Evolutionary conservation across 2,113 vertebrate genomes (phyloP).

Genomic region (Anseranas semipalmata): DNA sequence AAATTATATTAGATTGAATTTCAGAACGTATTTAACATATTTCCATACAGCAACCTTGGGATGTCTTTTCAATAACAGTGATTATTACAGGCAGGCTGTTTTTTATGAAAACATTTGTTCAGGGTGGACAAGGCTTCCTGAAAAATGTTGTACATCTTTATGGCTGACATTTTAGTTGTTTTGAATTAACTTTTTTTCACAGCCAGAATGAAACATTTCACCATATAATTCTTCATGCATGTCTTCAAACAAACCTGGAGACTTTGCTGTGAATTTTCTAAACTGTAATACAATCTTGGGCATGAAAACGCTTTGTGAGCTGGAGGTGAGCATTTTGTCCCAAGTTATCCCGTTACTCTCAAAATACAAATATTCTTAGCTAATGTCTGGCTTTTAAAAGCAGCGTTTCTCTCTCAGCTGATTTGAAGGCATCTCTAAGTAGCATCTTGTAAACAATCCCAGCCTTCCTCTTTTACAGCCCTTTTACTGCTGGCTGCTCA

Average conservation of each 20-base stretch:
- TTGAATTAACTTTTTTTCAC: conserved; percentile 70
- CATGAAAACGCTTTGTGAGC: conserved; percentile 59
- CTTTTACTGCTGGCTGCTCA: not conserved
- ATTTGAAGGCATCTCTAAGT: not conserved
- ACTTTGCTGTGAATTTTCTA: conserved; percentile 37
- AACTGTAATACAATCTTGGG: conserved; percentile 46
- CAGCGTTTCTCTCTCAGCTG: not conserved
- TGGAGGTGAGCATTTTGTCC: conserved; percentile 35
- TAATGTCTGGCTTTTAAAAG: conserved; percentile 43
- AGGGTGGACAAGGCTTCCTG: conserved; percentile 74
- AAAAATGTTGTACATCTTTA: conserved; percentile 76
- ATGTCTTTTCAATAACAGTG: conserved; percentile 75
- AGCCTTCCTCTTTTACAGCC: not conserved
- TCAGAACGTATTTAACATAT: conserved; percentile 80
- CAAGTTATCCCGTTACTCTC: conserved; percentile 28
- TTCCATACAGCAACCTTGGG: conserved; percentile 73
- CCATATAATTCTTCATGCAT: conserved; percentile 67
- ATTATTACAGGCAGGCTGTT: conserved; percentile 75
- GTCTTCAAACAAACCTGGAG: conserved; percentile 68
- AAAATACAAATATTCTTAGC: conserved; percentile 49
- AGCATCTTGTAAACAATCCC: not conserved
- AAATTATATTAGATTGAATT: conserved; percentile 77
- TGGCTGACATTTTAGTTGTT: conserved; percentile 76
- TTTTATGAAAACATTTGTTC: conserved; percentile 79
- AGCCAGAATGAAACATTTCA: conserved; percentile 69